phyloP scores from a whole-genome alignment of 1,140 invertebrate genomes.

The Leptinotarsa lineolata region DNA sequence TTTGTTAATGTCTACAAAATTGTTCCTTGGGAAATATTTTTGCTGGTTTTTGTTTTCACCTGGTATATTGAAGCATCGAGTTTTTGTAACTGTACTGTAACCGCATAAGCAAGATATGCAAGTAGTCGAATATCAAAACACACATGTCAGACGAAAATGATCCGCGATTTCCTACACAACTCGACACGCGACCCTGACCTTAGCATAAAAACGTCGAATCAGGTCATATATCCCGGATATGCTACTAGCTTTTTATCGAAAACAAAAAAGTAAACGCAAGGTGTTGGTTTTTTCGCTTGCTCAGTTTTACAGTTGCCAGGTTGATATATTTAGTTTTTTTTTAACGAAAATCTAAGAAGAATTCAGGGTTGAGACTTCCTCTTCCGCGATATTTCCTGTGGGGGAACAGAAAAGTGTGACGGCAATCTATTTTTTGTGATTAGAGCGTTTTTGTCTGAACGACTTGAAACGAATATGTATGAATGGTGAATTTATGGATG shows the following conservation, averaged over 20 bases:
- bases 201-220: conserved; percentile 3
- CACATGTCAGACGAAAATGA: conserved; percentile 5
- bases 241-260: neutral
- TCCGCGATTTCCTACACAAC: neutral
- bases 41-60: too few relatives aligned
- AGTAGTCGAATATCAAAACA: conserved; percentile 6
- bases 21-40: too few relatives aligned
- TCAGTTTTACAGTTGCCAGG: neutral
- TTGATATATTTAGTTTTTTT: neutral
- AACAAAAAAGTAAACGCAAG: conserved; percentile 1
- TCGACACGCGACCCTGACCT: neutral
- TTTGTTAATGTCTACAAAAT: too few relatives aligned
- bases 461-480: too few relatives aligned
- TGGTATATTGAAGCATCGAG: too few relatives aligned
- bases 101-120: neutral
- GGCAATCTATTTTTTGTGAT: too few relatives aligned
- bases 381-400: neutral
- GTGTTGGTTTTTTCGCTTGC: neutral
- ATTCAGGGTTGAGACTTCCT: neutral
- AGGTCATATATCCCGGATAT: conserved; percentile 5
- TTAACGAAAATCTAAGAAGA: neutral
- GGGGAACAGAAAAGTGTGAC: too few relatives aligned
- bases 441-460: too few relatives aligned
- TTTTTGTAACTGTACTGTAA: too few relatives aligned
- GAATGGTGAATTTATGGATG: too few relatives aligned